Percentiles rank a stretch among this genome's conserved stretches.
Evolutionary conservation across 2,113 vertebrate species (phyloP).

Genomic region (Taurulus bubalis): DNA sequence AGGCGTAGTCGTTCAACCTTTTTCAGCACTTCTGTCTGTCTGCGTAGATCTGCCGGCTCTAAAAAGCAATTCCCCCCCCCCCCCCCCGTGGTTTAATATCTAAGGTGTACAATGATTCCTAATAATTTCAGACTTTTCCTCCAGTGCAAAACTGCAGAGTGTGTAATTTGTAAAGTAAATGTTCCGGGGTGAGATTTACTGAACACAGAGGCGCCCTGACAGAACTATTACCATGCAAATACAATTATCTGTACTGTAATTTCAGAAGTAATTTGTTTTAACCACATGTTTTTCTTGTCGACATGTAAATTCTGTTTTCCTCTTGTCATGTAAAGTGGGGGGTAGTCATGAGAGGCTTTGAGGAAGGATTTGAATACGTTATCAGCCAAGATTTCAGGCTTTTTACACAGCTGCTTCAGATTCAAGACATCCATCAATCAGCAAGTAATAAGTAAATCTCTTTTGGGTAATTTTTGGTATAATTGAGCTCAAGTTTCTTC

Average conservation of each 20-base stretch:
- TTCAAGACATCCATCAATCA: not conserved
- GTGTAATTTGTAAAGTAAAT: slow-evolving; percentile 38
- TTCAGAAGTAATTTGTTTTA: slow-evolving; percentile 2
- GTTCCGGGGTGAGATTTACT: not conserved
- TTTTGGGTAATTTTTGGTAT: not conserved
- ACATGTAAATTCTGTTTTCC: not conserved
- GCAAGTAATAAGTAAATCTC: not conserved
- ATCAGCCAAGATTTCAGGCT: not conserved
- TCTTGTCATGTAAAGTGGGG: not conserved
- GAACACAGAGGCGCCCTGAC: slow-evolving; percentile 1
- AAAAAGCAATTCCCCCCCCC: not conserved
- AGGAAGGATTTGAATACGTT: not conserved
- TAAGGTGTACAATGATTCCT: not conserved
- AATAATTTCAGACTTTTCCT: slow-evolving; percentile 31
- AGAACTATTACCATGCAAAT: not conserved
- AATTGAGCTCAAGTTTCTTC: not conserved
- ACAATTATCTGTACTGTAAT: not conserved
- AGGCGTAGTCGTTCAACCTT: slow-evolving; percentile 26
- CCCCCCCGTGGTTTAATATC: not conserved
- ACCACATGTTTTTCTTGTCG: not conserved
- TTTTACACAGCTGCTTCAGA: not conserved
- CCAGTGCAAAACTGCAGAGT: slow-evolving; percentile 1
- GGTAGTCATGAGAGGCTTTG: not conserved
- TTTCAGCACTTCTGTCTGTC: slow-evolving; percentile 9
- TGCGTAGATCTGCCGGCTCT: not conserved